These are phyloP conservation scores for Catharus fuscescens DNA, from an alignment of 2,113 vertebrate species.

Conservation along the genomic window DNA sequence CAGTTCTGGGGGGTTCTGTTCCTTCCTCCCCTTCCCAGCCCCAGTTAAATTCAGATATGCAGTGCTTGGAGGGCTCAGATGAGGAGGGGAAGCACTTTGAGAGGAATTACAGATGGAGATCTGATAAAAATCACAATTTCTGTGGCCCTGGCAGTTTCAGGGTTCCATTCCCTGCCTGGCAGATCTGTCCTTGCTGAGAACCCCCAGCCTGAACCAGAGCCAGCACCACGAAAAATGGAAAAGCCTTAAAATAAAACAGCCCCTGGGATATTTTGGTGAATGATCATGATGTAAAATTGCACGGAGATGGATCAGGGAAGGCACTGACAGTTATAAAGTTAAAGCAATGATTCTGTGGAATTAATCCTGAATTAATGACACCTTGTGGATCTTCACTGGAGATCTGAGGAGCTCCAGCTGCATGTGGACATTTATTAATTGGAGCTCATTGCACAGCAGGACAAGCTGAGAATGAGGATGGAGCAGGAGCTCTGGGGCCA, in stretches of 20 bases:
- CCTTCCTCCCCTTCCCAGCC: background rate
- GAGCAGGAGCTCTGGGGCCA: background rate
- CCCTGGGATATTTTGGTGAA: constrained; percentile 4
- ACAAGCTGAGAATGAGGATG: background rate
- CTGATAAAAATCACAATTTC: background rate
- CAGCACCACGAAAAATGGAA: constrained; percentile 11
- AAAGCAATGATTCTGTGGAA: constrained; percentile 60
- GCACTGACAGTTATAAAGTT: background rate
- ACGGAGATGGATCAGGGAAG: background rate
- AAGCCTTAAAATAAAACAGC: constrained; percentile 12
- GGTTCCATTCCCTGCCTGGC: background rate
- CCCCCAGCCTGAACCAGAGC: constrained; percentile 10
- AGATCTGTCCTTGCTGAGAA: background rate
- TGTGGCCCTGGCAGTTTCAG: background rate
- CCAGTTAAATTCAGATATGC: constrained; percentile 37
- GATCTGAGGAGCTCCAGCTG: background rate
- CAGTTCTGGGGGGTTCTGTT: background rate
- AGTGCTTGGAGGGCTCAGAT: background rate
- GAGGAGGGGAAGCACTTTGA: background rate
- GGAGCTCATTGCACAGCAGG: background rate
- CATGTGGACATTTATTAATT: background rate
- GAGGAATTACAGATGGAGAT: constrained; percentile 48
- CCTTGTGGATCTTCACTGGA: constrained; percentile 8
- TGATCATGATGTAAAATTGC: background rate
- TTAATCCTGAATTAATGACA: constrained; percentile 45